A percentile compares a stretch with the other conserved stretches of the same genome.
Evolutionary conservation across 2,113 vertebrate genomes (phyloP).

Genomic region (Melanotaenia duboulayi): DNA sequence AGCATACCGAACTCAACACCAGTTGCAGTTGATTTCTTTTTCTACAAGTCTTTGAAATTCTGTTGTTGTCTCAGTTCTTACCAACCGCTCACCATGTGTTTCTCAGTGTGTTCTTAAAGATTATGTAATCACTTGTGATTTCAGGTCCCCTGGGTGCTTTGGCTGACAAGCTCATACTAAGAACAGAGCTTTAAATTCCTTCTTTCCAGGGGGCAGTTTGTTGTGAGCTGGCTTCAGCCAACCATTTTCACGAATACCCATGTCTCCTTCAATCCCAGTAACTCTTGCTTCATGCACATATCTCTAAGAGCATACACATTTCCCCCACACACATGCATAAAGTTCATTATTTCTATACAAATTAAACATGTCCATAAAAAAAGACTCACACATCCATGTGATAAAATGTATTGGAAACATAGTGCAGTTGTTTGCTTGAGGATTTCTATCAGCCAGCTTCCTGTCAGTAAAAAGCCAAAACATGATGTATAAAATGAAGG

Average conservation of each 20-base stretch:
- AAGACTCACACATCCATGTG: too few relatives aligned
- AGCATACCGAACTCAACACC: slow-evolving; percentile 3
- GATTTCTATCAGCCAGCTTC: too few relatives aligned
- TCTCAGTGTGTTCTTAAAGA: slow-evolving; percentile 16
- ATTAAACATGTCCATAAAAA: too few relatives aligned
- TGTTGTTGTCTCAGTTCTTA: slow-evolving; percentile 7
- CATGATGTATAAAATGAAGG: too few relatives aligned
- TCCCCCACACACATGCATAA: neutral
- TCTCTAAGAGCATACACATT: slow-evolving; percentile 12
- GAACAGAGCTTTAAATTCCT: slow-evolving; percentile 43
- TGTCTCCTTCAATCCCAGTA: slow-evolving; percentile 58
- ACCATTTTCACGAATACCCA: slow-evolving; percentile 55
- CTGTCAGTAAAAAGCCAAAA: too few relatives aligned
- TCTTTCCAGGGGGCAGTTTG: slow-evolving; percentile 48
- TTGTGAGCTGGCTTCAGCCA: slow-evolving; percentile 49
- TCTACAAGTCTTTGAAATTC: slow-evolving; percentile 8
- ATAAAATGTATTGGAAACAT: too few relatives aligned
- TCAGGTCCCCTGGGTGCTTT: slow-evolving; percentile 40
- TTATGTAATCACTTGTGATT: slow-evolving; percentile 58
- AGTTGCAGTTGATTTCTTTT: slow-evolving; percentile 12
- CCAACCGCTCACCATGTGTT: neutral
- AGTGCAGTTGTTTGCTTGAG: too few relatives aligned
- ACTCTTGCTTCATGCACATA: slow-evolving; percentile 6
- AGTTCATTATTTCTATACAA: neutral
- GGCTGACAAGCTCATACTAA: slow-evolving; percentile 50